Base-by-base conservation (phyloP, 2,797 vertebrate species). In the Sorex maritimensis region DNA sequence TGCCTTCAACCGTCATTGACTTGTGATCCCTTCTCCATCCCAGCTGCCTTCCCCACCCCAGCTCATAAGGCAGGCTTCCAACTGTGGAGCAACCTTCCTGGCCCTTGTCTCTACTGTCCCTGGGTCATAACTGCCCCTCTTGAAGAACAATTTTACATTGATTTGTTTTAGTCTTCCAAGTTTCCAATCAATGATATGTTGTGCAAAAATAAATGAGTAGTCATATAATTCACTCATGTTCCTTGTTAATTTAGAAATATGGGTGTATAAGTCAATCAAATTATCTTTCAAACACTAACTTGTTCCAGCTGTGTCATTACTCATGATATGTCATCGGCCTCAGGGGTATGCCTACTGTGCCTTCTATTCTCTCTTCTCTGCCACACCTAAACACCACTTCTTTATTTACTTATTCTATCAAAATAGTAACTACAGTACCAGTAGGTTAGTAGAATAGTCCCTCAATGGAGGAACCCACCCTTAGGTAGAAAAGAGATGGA, bases 241-340 rank as follows among this genome's bases (percentile, higher is more conserved):
- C 78, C 30, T 67, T 46, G 5, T 44, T 24, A 81, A 71, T 65
- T 86, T 87, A 58, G 92, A 95, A 94, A 84, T 68, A 30, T 9
- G 78, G 49, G 85, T 49, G 71, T 94, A 72, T 44, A 71, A 41
- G 15, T 69, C 73, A 81, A 52, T 78, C 69, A 34, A 88, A 38
- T 49, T 55, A 28, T 30, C 85, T 78, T 74, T 52, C 30, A 73
- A 71, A 44, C 2, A 2, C 23, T 34, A 34, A 46, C 46, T 38
- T 63, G 44, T 26, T 73, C 23, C 84, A n/a, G 5, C 85, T 58
- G 74, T 91, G 2, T 81, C 77, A 67, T 81, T 78, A 79, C 15
- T 12, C 12, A 0, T 67, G 17, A 5, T 23, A 28, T 78, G 69
- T 65, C 46, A 24, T 58, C 72, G 23, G 12, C 28, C 55, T 24